A percentile compares a stretch with the other conserved stretches of the same genome.
phyloP scores from a whole-genome alignment of 2,888 invertebrate genomes.

The Plagodis pulveraria region DNA sequence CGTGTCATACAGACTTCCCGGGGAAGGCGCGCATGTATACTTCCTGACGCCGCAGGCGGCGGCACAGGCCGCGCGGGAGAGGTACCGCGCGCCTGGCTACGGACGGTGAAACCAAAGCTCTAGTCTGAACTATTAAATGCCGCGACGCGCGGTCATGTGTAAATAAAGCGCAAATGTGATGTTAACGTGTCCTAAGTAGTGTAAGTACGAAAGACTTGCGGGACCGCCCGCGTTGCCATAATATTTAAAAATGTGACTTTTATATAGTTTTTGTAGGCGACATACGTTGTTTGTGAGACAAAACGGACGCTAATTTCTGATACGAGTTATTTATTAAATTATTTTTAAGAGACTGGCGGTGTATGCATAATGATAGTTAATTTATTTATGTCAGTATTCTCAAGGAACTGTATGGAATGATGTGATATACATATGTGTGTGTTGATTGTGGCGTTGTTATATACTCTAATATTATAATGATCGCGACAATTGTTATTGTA shows the following conservation, averaged over 20 bases:
- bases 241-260: conserved; percentile 69
- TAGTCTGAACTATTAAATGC: conserved; percentile 73
- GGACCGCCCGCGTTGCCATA: conserved; percentile 78
- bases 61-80: conserved; percentile 59
- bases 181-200: conserved; percentile 83
- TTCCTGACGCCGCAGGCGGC: conserved; percentile 90
- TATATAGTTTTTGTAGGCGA: conserved; percentile 28
- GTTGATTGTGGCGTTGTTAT: conserved; percentile 61
- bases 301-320: conserved; percentile 65
- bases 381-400: conserved; percentile 83
- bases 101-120: conserved; percentile 82
- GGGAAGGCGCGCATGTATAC: conserved; percentile 91
- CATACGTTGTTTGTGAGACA: conserved; percentile 56
- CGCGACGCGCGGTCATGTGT: conserved; percentile 65
- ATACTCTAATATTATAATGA: conserved; percentile 41
- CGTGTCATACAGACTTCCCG: conserved; percentile 90
- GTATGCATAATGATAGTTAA: conserved; percentile 77
- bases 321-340: conserved; percentile 79
- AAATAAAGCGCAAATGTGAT: conserved; percentile 85
- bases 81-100: conserved; percentile 72
- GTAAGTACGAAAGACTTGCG: conserved; percentile 77
- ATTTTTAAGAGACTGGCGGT: conserved; percentile 77
- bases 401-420: conserved; percentile 66
- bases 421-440: conserved; percentile 69
- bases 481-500: conserved; percentile 61